Conservation (phyloP, 2,888 invertebrate species). For the Asteroscopus sphinx region DNA sequence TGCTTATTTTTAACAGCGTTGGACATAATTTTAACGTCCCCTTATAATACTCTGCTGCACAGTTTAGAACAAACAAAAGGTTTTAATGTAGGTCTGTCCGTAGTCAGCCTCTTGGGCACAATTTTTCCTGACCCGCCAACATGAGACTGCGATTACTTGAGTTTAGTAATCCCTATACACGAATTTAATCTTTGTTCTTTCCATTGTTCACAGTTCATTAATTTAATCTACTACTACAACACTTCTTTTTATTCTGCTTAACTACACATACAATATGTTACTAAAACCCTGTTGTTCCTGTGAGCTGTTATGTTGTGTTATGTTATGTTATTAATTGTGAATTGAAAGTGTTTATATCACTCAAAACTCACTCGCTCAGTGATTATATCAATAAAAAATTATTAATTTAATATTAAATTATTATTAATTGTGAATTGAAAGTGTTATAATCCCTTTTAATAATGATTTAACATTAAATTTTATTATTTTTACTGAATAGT, state of each 20-base stretch:
- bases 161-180: conserved; percentile 63
- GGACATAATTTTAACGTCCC: conserved; percentile 27
- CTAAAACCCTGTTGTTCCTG: too few relatives aligned
- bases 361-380: too few relatives aligned
- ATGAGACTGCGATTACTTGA: conserved; percentile 60
- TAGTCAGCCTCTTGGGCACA: conserved; percentile 59
- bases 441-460: too few relatives aligned
- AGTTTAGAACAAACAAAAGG: conserved; percentile 61
- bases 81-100: conserved; percentile 59
- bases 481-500: too few relatives aligned
- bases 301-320: too few relatives aligned
- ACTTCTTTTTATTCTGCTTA: conserved; percentile 31
- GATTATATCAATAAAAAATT: too few relatives aligned
- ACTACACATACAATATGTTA: conserved; percentile 19
- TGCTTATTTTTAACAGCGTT: conserved; percentile 24
- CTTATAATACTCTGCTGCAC: conserved; percentile 29
- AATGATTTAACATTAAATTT: too few relatives aligned
- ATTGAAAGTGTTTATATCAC: too few relatives aligned
- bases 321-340: too few relatives aligned
- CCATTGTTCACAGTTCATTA: conserved; percentile 56
- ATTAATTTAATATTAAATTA: too few relatives aligned
- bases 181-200: conserved; percentile 64
- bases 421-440: too few relatives aligned
- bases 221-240: conserved; percentile 52
- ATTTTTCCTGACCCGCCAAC: conserved; percentile 61